phyloP scores from a whole-genome alignment of 2,113 vertebrate genomes.

The Muscicapa adusta region DNA sequence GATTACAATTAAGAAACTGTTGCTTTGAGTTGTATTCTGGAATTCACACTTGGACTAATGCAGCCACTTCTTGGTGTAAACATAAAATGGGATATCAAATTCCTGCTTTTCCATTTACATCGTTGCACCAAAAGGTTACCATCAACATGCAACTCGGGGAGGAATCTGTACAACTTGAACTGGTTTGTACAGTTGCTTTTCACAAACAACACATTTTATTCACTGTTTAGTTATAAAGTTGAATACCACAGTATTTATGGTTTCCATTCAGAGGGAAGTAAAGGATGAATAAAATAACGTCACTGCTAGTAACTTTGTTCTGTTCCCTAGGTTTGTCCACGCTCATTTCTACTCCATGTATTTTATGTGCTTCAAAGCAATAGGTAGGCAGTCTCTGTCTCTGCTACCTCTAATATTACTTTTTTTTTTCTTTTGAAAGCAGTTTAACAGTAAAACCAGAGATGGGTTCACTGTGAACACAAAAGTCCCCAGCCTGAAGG shows the following conservation, averaged over 20 bases:
- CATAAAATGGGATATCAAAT: background rate
- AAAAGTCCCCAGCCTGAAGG: slow-evolving; percentile 93
- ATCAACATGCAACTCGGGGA: background rate
- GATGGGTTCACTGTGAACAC: slow-evolving; percentile 98
- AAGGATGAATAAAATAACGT: background rate
- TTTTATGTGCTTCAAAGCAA: background rate
- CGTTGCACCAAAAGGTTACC: background rate
- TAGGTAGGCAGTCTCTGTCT: background rate
- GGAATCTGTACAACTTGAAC: background rate
- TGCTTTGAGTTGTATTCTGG: background rate
- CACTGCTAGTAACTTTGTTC: background rate
- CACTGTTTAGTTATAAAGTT: background rate
- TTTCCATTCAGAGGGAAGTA: background rate
- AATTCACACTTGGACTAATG: background rate
- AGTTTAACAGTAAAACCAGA: slow-evolving; percentile 99
- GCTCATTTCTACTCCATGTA: background rate
- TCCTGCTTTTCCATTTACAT: background rate
- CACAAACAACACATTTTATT: background rate
- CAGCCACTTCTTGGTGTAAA: background rate
- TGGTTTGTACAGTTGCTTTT: background rate
- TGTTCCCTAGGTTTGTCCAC: background rate
- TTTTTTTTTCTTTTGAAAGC: slow-evolving; percentile 77
- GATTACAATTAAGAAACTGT: background rate
- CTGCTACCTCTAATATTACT: background rate
- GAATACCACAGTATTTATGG: background rate